Evolutionary conservation across 2,888 invertebrate species (phyloP).

Genomic region (Drosophila differens): DNA sequence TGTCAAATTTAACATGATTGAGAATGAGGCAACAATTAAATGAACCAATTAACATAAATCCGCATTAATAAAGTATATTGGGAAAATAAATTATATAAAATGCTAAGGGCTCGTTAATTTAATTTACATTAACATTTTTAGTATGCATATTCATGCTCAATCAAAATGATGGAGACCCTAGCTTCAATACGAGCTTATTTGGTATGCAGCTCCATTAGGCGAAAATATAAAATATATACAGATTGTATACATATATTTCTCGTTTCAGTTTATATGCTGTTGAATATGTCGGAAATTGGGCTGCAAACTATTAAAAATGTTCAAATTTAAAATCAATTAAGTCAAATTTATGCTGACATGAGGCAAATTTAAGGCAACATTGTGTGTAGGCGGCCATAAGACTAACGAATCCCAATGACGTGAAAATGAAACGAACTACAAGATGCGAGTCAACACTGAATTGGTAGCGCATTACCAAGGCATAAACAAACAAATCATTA

Average conservation of each 20-base stretch:
- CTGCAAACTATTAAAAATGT: slow-evolving; percentile 66
- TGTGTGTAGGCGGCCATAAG: slow-evolving; percentile 65
- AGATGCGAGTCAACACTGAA: slow-evolving; percentile 23
- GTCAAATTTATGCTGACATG: slow-evolving; percentile 76
- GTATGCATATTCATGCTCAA: slow-evolving; percentile 76
- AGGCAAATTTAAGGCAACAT: slow-evolving; percentile 67
- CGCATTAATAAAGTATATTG: slow-evolving; percentile 13
- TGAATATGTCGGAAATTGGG: slow-evolving; percentile 64
- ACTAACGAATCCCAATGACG: slow-evolving; percentile 41
- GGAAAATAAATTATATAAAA: slow-evolving; percentile 62
- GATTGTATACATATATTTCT: slow-evolving; percentile 28
- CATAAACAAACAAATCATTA: slow-evolving; percentile 76
- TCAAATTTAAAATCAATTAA: slow-evolving; percentile 80
- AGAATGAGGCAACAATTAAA: slow-evolving; percentile 38
- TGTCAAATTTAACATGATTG: slow-evolving; percentile 51
- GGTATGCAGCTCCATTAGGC: slow-evolving; percentile 65
- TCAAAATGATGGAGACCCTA: slow-evolving; percentile 49
- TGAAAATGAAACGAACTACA: slow-evolving; percentile 59
- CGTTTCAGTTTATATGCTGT: slow-evolving; percentile 47
- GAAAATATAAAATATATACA: slow-evolving; percentile 43
- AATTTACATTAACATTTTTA: slow-evolving; percentile 70
- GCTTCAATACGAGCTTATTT: slow-evolving; percentile 55
- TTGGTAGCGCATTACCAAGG: slow-evolving; percentile 63
- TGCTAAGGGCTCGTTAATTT: slow-evolving; percentile 67
- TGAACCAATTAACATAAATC: slow-evolving; percentile 43